Base-by-base conservation (phyloP, 2,113 vertebrate species). In the Tetrao urogallus region DNA sequence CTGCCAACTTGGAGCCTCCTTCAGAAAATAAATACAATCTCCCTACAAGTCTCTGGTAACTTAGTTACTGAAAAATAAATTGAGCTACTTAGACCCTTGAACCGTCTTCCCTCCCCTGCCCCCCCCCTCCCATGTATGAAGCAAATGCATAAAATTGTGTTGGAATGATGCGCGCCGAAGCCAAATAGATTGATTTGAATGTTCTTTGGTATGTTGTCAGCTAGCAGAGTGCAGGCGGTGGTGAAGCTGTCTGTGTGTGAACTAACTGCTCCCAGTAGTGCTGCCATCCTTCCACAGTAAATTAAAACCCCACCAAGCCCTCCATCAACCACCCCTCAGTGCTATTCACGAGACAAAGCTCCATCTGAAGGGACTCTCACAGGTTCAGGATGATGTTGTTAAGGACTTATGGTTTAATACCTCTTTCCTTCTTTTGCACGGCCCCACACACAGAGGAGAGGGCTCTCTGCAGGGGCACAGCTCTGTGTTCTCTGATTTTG, bases 1-100 rank as follows among this genome's bases (percentile, higher is more conserved):
- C 92, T 97, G 94, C 98, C 98, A 98, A 98, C 91, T 98, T 98
- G 97, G 98, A 98, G 95, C 96, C 96, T 96, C 66, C 88, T 96
- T 95, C 95, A 97, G 93, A 97, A 97, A 98, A 97, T 97, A 98
- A 98, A 97, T 97, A 98, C 92, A 96, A 97, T 96, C 95, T 96
- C 58, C 74, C 96, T 97, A 92, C 95, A 92, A 97, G 93, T 96
- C 95, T 92, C 95, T 97, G 97, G 97, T 98, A 98, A 97, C 97
- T 98, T 97, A 97, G 98, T 98, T 98, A 98, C 98, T 98, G 95
- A 97, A 98, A 98, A 98, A 98, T 98, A 98, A 97, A 97, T 97
- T 57, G 82, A 97, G 91, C 97, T 97, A 96, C 97, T 97, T 97
- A 98, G 96, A 97, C 95, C 96, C 96, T 95, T 97, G 96, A 97